Conservation (phyloP, 2,113 vertebrate genomes). For the Eudyptes chrysolophus region DNA sequence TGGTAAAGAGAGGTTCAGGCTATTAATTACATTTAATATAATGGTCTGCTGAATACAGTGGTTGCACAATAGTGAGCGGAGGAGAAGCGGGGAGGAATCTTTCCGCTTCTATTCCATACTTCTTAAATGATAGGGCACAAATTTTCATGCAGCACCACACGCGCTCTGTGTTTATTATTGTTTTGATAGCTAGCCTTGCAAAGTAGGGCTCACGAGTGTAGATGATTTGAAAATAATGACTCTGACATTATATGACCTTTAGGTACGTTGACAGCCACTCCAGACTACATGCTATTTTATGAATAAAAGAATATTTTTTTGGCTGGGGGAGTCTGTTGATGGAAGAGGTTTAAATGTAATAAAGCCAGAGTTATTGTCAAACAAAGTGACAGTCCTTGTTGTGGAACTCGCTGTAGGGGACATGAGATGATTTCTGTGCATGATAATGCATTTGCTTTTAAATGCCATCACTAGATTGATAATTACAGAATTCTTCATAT, state of each 20-base stretch:
- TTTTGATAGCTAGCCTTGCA: not conserved
- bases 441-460: slow-evolving; percentile 66
- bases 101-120: not conserved
- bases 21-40: not conserved
- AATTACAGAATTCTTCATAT: slow-evolving; percentile 74
- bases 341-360: slow-evolving; percentile 37
- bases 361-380: slow-evolving; percentile 10
- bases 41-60: not conserved
- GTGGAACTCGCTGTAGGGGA: slow-evolving; percentile 36
- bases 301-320: slow-evolving; percentile 1
- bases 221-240: slow-evolving; percentile 39
- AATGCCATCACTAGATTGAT: slow-evolving; percentile 62
- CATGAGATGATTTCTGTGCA: slow-evolving; percentile 49
- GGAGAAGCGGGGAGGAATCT: not conserved
- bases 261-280: not conserved
- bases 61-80: not conserved
- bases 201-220: not conserved
- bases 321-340: not conserved
- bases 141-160: not conserved
- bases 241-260: slow-evolving; percentile 51
- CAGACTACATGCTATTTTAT: slow-evolving; percentile 2
- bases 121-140: not conserved
- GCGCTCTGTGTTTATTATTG: not conserved
- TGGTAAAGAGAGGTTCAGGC: not conserved
- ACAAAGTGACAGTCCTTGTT: slow-evolving; percentile 25